phyloP scores from a whole-genome alignment of 2,888 invertebrate genomes.

The Drosophila prostipennis region DNA sequence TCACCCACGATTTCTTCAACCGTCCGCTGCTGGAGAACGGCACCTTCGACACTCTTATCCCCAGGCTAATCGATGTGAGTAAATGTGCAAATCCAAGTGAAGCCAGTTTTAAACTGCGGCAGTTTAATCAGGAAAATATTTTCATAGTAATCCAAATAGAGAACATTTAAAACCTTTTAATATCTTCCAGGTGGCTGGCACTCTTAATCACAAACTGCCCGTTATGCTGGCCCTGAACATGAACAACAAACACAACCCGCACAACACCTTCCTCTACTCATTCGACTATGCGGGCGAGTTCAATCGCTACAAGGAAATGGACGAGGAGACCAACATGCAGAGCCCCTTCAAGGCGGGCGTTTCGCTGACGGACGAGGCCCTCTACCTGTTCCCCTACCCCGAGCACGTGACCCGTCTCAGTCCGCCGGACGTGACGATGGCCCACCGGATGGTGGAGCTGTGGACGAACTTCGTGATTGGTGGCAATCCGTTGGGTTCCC shows the following conservation, averaged over 20 bases:
- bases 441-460: slow-evolving; percentile 84
- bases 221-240: slow-evolving; percentile 83
- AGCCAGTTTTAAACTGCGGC: too few species aligned
- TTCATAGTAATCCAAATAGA: too few species aligned
- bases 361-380: slow-evolving; percentile 86
- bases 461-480: slow-evolving; percentile 83
- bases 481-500: slow-evolving; percentile 79
- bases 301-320: slow-evolving; percentile 83
- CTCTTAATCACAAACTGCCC: slow-evolving; percentile 84
- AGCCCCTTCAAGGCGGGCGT: slow-evolving; percentile 85
- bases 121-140: too few species aligned
- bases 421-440: slow-evolving; percentile 82
- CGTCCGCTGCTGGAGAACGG: slow-evolving; percentile 82
- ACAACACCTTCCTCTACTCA: slow-evolving; percentile 85
- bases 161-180: neutral
- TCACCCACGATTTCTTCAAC: slow-evolving; percentile 84
- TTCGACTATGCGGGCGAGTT: slow-evolving; percentile 85
- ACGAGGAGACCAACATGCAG: slow-evolving; percentile 83
- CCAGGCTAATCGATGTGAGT: slow-evolving; percentile 85
- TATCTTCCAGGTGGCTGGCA: slow-evolving; percentile 84
- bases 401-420: slow-evolving; percentile 81
- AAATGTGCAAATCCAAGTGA: neutral
- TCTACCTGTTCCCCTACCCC: slow-evolving; percentile 85
- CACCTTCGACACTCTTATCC: slow-evolving; percentile 84
- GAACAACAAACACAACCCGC: slow-evolving; percentile 81